Evolutionary conservation across 2,797 vertebrate genomes (phyloP), one percentile per base, ranked within the genome.

Genomic region (Sphaeramia orbicularis): DNA sequence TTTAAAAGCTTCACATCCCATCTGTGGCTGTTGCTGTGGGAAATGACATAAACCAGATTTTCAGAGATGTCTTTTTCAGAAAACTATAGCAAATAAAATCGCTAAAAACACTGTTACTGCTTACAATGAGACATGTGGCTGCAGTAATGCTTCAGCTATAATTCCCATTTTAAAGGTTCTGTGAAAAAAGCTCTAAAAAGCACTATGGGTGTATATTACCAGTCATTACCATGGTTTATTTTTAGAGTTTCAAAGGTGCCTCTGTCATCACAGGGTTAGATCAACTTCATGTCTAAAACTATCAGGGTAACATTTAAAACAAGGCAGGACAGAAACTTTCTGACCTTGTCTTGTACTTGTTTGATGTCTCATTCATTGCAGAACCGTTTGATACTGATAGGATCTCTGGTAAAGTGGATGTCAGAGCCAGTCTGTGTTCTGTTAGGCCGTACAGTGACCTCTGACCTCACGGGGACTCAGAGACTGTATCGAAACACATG

Each of bases 401-500:
- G 18, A 40, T 45, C 36, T 8, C 30, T 27, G 35, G 41, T 61
- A n/a, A 55, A 64, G 15, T 18, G 12, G 21, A 24, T 24, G 30
- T 6, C 14, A 41, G 6, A 49, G 38, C 19, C 57, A 2, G 12
- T 61, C 55, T 69, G 51, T 74, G 68, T 71, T 66, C 50, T 58
- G 12, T 73, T 53, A 53, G 15, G 6, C 63, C 57, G 21, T 7
- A 35, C 40, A 6, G 12, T 66, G 73, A 81, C 68, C 59, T 62
- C 30, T 63, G 56, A 66, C 19, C 68, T 78, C 53, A 41, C 1
- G 15, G 36, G 16, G 51, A 44, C 16, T 7, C 30, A 55, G 18
- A 61, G 18, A 27, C 21, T 55, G 13, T 24, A 73, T 56, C 15
- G 8, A 41, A 52, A 18, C 80, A 76, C 43, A 78, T 71, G 74